These are phyloP conservation scores for Laupala kohalensis DNA, from an alignment of 1,140 invertebrate species.

Conservation along the genomic window DNA sequence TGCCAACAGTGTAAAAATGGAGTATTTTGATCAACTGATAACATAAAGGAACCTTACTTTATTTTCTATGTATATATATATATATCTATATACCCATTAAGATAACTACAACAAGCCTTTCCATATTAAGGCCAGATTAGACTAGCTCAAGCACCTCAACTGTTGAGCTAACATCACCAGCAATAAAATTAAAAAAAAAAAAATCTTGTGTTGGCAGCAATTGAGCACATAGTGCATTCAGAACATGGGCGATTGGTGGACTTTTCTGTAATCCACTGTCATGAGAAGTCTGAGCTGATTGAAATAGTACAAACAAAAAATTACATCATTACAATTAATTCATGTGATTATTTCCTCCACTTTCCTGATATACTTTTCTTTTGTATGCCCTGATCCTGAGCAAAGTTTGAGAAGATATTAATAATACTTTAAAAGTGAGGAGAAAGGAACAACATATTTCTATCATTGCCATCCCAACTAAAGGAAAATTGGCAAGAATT, in stretches of 20 bases:
- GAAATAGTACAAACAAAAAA: not conserved
- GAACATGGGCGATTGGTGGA: not conserved
- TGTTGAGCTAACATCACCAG: not conserved
- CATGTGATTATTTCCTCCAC: not conserved
- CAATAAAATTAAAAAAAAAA: not conserved
- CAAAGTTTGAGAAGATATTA: not conserved
- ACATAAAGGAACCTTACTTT: not conserved
- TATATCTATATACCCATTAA: no score
- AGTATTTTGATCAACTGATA: not conserved
- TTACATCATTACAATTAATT: not conserved
- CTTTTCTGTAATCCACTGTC: not conserved
- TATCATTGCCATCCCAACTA: constrained; percentile 3
- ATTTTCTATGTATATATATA: no score
- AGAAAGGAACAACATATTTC: not conserved
- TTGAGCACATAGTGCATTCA: not conserved
- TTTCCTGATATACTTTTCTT: not conserved
- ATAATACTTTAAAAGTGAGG: not conserved
- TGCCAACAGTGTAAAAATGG: not conserved
- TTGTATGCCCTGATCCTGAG: not conserved
- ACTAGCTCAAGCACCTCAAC: not conserved
- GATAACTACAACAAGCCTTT: not conserved
- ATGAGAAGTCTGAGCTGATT: not conserved
- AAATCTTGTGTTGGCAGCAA: not conserved
- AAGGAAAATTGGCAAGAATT: not conserved
- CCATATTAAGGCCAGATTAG: not conserved